These are phyloP conservation scores for Holothuria leucospilota DNA, from an alignment of 53 echinoderm and acorn worm genomes.

Conservation along the genomic window DNA sequence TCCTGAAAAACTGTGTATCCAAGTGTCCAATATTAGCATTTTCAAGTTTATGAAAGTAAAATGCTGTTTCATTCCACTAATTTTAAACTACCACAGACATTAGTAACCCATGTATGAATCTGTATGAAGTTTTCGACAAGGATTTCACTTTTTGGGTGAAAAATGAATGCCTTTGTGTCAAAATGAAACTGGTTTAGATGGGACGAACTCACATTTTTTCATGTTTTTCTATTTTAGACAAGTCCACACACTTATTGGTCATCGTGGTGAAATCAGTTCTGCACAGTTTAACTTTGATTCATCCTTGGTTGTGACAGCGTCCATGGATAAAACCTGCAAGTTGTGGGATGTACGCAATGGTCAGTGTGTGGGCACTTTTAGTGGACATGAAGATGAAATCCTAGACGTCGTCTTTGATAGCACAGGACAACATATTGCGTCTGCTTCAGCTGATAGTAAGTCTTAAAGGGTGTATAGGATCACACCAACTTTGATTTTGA, in stretches of 20 bases:
- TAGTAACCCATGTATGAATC: no score
- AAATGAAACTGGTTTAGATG: no score
- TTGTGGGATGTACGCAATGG: constrained; percentile 89
- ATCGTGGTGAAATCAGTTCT: constrained; percentile 96
- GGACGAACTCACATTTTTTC: no score
- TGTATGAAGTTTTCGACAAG: no score
- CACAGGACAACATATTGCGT: constrained; percentile 95
- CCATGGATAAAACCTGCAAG: constrained; percentile 99
- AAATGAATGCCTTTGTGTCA: no score
- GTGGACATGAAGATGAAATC: constrained; percentile 93
- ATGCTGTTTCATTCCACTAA: no score
- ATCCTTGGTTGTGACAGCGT: constrained; percentile 92
- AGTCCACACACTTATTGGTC: constrained; percentile 94
- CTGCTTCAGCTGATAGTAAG: constrained; percentile 95
- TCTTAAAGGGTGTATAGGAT: neutral
- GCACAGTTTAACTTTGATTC: constrained; percentile 99
- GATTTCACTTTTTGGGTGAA: no score
- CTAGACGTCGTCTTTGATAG: constrained; percentile 96
- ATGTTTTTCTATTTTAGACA: constrained; percentile 55
- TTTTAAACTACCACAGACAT: no score
- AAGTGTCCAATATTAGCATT: no score
- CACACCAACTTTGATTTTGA: no score
- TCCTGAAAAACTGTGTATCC: no score
- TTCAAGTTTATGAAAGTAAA: no score
- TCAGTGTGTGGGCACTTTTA: constrained; percentile 91